A percentile compares a stretch with the other conserved stretches of the same genome.
phyloP scores from a whole-genome alignment of 2,113 vertebrate species.

The Mesitornis unicolor region DNA sequence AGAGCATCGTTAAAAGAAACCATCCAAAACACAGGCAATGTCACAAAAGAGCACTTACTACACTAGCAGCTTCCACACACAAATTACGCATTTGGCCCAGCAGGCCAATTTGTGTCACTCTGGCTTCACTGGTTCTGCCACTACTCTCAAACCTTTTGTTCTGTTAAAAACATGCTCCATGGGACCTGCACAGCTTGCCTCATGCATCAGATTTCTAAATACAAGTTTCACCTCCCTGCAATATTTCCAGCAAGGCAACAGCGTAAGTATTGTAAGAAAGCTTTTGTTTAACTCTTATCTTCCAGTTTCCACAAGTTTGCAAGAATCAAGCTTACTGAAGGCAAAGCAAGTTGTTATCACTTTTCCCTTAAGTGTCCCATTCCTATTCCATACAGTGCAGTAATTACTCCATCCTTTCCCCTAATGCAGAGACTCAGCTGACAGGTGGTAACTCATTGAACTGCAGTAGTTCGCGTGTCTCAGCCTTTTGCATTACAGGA shows the following conservation, averaged over 20 bases:
- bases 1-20: not conserved
- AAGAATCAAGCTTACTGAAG: not conserved
- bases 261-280: fast-evolving
- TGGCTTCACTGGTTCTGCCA: not conserved
- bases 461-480: not conserved
- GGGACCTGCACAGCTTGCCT: not conserved
- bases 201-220: not conserved
- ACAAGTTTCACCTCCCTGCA: not conserved
- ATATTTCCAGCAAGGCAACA: not conserved
- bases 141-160: not conserved
- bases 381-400: not conserved
- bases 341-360: not conserved
- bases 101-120: not conserved
- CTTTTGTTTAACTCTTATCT: not conserved
- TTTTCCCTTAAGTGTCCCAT: not conserved
- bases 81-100: not conserved
- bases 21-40: not conserved
- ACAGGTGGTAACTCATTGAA: not conserved
- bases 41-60: not conserved
- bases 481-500: not conserved
- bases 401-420: not conserved
- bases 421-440: not conserved
- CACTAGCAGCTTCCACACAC: not conserved
- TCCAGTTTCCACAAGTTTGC: not conserved
- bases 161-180: not conserved